phyloP scores from a whole-genome alignment of 2,113 vertebrate species.

The Gallinago paraguaiae region DNA sequence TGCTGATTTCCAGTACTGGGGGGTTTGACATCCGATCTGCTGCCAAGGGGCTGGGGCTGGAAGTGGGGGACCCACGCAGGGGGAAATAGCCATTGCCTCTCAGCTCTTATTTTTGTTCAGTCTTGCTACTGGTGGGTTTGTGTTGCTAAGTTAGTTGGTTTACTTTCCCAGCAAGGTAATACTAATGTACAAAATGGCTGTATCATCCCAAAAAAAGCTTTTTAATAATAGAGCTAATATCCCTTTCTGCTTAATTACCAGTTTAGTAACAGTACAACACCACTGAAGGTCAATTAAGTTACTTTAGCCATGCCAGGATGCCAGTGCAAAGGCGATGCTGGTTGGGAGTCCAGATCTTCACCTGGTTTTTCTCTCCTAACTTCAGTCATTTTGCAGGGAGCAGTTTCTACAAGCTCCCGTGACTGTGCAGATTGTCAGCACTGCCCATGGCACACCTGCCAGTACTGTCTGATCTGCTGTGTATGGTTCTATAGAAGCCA shows the following conservation, averaged over 20 bases:
- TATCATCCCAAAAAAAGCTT: not conserved
- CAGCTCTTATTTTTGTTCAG: not conserved
- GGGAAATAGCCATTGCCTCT: not conserved
- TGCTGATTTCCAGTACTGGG: not conserved
- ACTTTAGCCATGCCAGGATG: not conserved
- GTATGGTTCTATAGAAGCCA: not conserved
- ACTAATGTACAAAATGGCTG: not conserved
- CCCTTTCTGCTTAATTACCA: not conserved
- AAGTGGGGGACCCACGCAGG: not conserved
- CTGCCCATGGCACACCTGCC: not conserved
- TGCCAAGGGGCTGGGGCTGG: not conserved
- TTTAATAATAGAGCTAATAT: not conserved
- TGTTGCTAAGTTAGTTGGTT: not conserved
- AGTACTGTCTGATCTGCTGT: not conserved
- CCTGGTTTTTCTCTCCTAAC: not conserved
- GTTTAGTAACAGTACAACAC: not conserved
- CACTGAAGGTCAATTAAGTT: not conserved
- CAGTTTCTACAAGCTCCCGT: not conserved
- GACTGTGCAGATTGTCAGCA: not conserved
- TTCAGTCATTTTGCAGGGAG: not conserved
- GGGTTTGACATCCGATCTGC: fast-evolving
- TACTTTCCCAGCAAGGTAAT: not conserved
- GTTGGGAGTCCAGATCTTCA: not conserved
- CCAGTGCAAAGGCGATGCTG: not conserved
- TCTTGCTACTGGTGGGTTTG: not conserved